Evolutionary conservation across 2,113 vertebrate genomes (phyloP), one percentile per base, ranked within the genome.

Genomic region (Ifrita kowaldi): DNA sequence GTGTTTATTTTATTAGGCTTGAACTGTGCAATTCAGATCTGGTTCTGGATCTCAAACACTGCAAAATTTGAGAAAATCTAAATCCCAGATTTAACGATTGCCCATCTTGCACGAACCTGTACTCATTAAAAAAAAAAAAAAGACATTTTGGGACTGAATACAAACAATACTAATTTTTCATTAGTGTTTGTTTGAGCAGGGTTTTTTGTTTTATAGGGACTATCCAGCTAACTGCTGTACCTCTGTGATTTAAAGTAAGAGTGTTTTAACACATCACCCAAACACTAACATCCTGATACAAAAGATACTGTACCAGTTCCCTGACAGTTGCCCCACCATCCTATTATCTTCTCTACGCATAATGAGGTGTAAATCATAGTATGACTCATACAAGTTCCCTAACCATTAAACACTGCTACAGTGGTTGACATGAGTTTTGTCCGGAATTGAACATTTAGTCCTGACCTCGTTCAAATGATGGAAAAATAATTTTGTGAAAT

Each of bases 401-500:
- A 71, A 75, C 14, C 35, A 59, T 82, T 67, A 75, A 83, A 60
- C 28, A 71, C 75, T 52, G 49, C 26, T 89, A 32, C 76, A 68
- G 57, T 21, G 44, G 30, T 49, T 94, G 87, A 87, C 2, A 5
- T 68, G 64, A 68, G 10, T 57, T 87, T 90, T 89, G 53, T 71
- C 47, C 44, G 78, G 69, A 78, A 78, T 18, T 92, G 77, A 81
- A 71, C 64, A 75, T 87, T 92, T 60, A 81, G 73, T 84, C 47
- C 86, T 82, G 60, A 89, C 13, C 35, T 70, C 6, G 35, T 82
- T 87, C 55, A 89, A 93, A 86, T 67, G 3, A 87, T 41, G 77
- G 86, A 95, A 95, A 97, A 95, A 64, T 63, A 60, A 78, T 78
- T 94, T 71, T 71, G 37, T 64, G 80, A 88, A 90, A 68, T 60